Evolutionary conservation across 2,113 vertebrate genomes (phyloP).

Genomic region (Struthio camelus): DNA sequence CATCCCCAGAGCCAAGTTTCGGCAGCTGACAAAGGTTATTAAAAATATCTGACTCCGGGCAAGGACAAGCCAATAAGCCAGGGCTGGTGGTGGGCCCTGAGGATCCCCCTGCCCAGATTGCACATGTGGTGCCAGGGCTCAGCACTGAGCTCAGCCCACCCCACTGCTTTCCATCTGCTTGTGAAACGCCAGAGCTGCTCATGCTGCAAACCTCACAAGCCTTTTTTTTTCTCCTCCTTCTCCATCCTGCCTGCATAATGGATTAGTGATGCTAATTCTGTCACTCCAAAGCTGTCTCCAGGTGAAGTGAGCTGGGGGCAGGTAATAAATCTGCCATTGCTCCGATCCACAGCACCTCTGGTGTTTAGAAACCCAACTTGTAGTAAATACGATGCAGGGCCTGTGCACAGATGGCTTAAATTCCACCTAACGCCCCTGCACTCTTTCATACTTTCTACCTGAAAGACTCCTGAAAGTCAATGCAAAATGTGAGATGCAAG

Average conservation of each 20-base stretch:
- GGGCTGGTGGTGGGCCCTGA: not conserved
- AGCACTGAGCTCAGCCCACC: not conserved
- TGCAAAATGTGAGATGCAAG: not conserved
- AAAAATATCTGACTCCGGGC: not conserved
- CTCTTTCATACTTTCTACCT: not conserved
- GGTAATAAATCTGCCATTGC: not conserved
- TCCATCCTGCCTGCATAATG: not conserved
- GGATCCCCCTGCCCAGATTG: accelerated
- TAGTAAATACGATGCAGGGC: not conserved
- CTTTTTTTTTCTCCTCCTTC: not conserved
- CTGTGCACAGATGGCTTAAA: not conserved
- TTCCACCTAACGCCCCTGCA: not conserved
- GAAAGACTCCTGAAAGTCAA: not conserved
- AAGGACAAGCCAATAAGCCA: not conserved
- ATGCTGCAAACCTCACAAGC: not conserved
- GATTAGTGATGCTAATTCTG: not conserved
- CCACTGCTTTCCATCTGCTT: not conserved
- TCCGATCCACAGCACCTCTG: not conserved
- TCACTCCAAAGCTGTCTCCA: not conserved
- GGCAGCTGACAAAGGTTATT: not conserved
- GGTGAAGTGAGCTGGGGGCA: not conserved
- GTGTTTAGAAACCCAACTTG: not conserved
- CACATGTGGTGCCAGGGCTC: not conserved
- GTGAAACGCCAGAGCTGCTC: not conserved
- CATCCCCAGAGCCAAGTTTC: not conserved